Percentiles rank a stretch among this genome's conserved stretches.
Conservation (phyloP, 2,888 invertebrate genomes). For the Crematogaster levior region DNA sequence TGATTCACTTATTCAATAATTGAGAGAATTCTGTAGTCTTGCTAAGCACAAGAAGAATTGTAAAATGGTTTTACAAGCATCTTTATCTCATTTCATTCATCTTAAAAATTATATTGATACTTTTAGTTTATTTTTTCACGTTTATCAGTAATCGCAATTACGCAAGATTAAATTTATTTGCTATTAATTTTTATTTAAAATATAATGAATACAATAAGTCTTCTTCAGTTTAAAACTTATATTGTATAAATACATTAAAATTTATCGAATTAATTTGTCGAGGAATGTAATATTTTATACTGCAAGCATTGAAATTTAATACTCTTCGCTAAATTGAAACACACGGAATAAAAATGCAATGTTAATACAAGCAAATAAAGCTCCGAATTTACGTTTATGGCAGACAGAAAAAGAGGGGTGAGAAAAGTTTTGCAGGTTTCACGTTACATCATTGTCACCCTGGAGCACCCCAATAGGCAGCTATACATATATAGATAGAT, state of each 20-base stretch:
- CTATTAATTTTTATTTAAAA: neutral
- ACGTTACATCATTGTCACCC: slow-evolving; percentile 80
- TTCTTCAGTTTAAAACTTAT: neutral
- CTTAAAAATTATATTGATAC: neutral
- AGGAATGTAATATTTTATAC: slow-evolving; percentile 13
- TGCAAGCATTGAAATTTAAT: slow-evolving; percentile 15
- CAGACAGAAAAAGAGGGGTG: slow-evolving; percentile 65
- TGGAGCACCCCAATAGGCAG: slow-evolving; percentile 76
- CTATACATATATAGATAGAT: slow-evolving; percentile 69
- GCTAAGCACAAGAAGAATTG: neutral
- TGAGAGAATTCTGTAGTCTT: neutral
- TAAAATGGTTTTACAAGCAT: neutral
- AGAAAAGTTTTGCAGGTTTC: slow-evolving; percentile 77
- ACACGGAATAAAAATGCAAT: slow-evolving; percentile 38
- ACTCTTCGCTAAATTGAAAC: slow-evolving; percentile 14
- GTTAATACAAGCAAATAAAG: slow-evolving; percentile 42
- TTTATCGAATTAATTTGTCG: neutral
- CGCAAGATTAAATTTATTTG: neutral
- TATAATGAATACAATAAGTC: neutral
- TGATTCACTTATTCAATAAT: slow-evolving; percentile 22
- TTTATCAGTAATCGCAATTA: neutral
- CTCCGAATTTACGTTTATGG: slow-evolving; percentile 34
- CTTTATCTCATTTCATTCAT: neutral
- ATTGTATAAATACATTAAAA: neutral
- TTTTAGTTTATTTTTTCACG: neutral